Percentiles rank a stretch among this genome's conserved stretches.
These are phyloP conservation scores for Drosophila austrosaltans DNA, from an alignment of 2,888 invertebrate species.

Conservation along the genomic window DNA sequence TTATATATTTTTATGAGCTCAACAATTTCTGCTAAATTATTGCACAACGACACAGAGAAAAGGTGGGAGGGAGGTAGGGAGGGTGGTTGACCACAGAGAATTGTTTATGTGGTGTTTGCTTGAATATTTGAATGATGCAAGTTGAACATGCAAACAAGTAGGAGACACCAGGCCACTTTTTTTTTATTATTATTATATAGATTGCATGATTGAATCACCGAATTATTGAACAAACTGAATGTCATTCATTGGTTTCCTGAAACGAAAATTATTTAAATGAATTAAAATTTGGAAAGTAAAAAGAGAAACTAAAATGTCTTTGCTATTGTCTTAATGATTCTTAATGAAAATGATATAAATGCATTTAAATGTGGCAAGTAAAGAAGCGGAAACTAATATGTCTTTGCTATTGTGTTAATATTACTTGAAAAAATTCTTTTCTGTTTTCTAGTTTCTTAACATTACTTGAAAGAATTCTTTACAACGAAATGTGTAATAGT, in stretches of 20 bases:
- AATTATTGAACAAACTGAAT: neutral
- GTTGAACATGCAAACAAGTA: slow-evolving; percentile 50
- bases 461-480: too few relatives aligned
- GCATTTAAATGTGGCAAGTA: too few relatives aligned
- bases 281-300: too few relatives aligned
- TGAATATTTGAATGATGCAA: slow-evolving; percentile 55
- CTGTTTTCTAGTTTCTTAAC: too few relatives aligned
- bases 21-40: slow-evolving; percentile 66
- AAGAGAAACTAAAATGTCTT: too few relatives aligned
- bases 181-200: neutral
- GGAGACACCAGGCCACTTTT: neutral
- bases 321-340: too few relatives aligned
- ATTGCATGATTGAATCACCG: neutral
- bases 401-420: too few relatives aligned
- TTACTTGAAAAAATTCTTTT: too few relatives aligned
- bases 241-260: neutral
- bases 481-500: too few relatives aligned
- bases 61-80: neutral
- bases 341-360: too few relatives aligned
- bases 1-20: slow-evolving; percentile 64
- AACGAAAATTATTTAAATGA: neutral
- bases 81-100: neutral
- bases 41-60: slow-evolving; percentile 45
- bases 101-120: slow-evolving; percentile 44
- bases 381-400: too few relatives aligned